Percentiles rank a stretch among this genome's conserved stretches.
Evolutionary conservation across 2,888 invertebrate genomes (phyloP).

Genomic region (Bhutanitis thaidina): DNA sequence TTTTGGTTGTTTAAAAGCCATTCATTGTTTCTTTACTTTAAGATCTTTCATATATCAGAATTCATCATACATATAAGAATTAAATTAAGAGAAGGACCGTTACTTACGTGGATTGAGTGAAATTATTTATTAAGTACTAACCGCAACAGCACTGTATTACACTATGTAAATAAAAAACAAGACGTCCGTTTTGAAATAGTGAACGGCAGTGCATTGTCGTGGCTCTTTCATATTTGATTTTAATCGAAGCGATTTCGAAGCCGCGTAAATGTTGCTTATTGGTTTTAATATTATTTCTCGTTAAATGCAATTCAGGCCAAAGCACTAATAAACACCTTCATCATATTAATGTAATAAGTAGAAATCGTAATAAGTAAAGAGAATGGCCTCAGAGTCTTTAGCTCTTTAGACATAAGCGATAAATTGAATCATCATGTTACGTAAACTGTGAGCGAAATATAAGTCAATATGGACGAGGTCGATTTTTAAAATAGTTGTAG

Average conservation of each 20-base stretch:
- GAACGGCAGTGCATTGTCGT: conserved; percentile 38
- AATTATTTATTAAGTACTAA: background rate
- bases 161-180: conserved; percentile 21
- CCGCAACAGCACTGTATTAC: conserved; percentile 3
- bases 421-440: background rate
- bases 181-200: conserved; percentile 41
- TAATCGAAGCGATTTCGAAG: conserved; percentile 23
- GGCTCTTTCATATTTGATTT: conserved; percentile 38
- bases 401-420: background rate
- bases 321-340: conserved; percentile 3
- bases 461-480: background rate
- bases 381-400: too few species aligned
- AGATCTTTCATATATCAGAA: too few species aligned
- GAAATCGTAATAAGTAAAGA: too few species aligned
- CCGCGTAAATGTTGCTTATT: conserved; percentile 14
- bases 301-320: conserved; percentile 14
- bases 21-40: too few species aligned
- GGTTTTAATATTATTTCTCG: conserved; percentile 9
- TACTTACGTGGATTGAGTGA: background rate
- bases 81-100: background rate
- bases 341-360: background rate
- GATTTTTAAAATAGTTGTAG: background rate
- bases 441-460: background rate
- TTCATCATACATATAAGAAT: too few species aligned
- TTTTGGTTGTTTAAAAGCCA: too few species aligned